Conservation (phyloP, 2,888 invertebrate species). For the Tholera decimalis region DNA sequence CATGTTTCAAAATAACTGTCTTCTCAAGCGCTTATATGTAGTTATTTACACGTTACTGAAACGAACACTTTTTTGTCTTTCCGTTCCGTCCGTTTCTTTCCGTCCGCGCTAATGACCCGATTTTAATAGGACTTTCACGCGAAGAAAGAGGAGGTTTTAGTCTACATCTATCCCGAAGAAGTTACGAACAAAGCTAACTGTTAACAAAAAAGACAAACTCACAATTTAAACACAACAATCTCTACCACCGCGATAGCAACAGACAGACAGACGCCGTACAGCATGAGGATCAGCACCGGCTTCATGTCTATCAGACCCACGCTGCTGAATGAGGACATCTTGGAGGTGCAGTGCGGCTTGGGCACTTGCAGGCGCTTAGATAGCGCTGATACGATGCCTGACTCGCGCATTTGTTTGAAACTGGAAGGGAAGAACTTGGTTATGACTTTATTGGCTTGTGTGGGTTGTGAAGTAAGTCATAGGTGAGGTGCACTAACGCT, state of each 20-base stretch:
- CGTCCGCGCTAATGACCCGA: no score
- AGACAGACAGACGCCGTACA: constrained; percentile 80
- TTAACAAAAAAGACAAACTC: constrained; percentile 46
- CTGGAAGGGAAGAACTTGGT: constrained; percentile 69
- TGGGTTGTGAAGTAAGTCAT: not conserved
- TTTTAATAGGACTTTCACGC: no score
- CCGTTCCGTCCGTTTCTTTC: no score
- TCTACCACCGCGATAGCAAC: constrained; percentile 69
- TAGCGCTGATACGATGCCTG: constrained; percentile 86
- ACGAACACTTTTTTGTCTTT: no score
- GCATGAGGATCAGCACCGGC: constrained; percentile 84
- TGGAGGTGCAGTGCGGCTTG: constrained; percentile 76
- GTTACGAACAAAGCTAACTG: no score
- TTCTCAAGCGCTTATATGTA: no score
- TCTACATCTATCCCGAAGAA: no score
- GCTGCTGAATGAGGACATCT: constrained; percentile 82
- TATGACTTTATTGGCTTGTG: not conserved
- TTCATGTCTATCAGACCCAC: constrained; percentile 87
- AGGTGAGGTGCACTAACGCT: no score
- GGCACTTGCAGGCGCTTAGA: constrained; percentile 72
- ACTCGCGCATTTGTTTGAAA: constrained; percentile 90
- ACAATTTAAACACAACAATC: constrained; percentile 71
- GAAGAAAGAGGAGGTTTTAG: no score
- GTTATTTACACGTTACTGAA: no score
- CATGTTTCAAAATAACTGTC: no score